Conservation (phyloP, 2,797 vertebrate species). For the Arnoldichthys spilopterus region DNA sequence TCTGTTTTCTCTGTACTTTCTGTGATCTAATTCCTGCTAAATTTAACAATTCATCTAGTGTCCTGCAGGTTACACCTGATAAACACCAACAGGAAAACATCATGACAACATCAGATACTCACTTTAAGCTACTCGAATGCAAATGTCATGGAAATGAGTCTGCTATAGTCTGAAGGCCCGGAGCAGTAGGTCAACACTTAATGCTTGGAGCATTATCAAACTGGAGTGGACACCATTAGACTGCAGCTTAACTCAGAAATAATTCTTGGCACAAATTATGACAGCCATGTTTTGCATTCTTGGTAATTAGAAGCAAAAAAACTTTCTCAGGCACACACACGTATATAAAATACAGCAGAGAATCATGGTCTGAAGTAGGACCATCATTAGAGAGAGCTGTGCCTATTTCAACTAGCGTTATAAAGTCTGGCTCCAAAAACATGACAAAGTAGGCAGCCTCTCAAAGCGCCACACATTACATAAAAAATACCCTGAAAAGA, state of each 20-base stretch:
- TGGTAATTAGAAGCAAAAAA: neutral
- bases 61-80: conserved; percentile 7
- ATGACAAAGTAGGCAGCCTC: neutral
- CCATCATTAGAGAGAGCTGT: neutral
- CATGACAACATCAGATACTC: conserved; percentile 15
- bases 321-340: neutral
- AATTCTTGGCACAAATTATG: neutral
- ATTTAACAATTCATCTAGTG: conserved; percentile 28
- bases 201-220: neutral
- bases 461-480: neutral
- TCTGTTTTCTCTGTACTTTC: conserved; percentile 6
- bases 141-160: conserved; percentile 12
- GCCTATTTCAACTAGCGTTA: neutral
- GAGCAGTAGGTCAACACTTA: neutral
- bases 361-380: neutral
- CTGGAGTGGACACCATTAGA: neutral
- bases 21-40: conserved; percentile 20
- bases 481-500: neutral
- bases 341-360: neutral
- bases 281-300: neutral
- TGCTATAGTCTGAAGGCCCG: neutral
- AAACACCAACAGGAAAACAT: neutral
- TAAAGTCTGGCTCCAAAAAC: neutral
- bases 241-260: neutral
- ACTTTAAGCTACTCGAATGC: conserved; percentile 20